A percentile compares a stretch with the other conserved stretches of the same genome.
Conservation (phyloP, 2,888 invertebrate species). For the Dynastes tityus region DNA sequence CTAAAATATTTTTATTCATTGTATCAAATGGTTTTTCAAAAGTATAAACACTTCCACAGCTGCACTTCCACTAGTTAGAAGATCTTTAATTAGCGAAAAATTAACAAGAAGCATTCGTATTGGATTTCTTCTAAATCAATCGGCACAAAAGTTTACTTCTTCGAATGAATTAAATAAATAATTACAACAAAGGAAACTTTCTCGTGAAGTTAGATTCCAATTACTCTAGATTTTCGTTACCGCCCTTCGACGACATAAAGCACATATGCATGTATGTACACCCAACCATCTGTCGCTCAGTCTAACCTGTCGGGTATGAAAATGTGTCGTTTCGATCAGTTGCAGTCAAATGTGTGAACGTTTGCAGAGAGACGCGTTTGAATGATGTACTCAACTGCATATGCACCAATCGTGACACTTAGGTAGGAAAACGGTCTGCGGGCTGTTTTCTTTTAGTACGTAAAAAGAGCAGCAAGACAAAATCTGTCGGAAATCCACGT, state of each 20-base stretch:
- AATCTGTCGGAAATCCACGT: slow-evolving; percentile 21
- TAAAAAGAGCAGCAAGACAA: slow-evolving; percentile 12
- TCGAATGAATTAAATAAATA: too few species aligned
- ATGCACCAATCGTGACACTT: slow-evolving; percentile 12
- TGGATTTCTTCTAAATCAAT: too few species aligned
- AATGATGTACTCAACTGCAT: slow-evolving; percentile 21
- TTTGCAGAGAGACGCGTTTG: neutral
- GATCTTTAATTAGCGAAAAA: too few species aligned
- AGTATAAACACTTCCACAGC: too few species aligned
- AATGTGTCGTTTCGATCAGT: neutral
- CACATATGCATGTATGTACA: neutral
- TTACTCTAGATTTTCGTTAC: neutral
- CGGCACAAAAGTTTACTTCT: too few species aligned
- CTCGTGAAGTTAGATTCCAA: neutral
- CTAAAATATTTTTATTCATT: too few species aligned
- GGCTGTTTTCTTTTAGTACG: neutral
- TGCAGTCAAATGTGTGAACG: slow-evolving; percentile 6
- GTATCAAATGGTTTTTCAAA: too few species aligned
- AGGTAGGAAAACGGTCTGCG: slow-evolving; percentile 22
- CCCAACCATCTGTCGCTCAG: neutral
- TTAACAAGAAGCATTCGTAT: too few species aligned
- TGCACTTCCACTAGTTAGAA: too few species aligned
- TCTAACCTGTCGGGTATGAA: neutral
- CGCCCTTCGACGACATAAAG: neutral
- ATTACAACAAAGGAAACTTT: neutral